Conservation (phyloP, 2,888 invertebrate genomes). For the Eupeodes latifasciatus region DNA sequence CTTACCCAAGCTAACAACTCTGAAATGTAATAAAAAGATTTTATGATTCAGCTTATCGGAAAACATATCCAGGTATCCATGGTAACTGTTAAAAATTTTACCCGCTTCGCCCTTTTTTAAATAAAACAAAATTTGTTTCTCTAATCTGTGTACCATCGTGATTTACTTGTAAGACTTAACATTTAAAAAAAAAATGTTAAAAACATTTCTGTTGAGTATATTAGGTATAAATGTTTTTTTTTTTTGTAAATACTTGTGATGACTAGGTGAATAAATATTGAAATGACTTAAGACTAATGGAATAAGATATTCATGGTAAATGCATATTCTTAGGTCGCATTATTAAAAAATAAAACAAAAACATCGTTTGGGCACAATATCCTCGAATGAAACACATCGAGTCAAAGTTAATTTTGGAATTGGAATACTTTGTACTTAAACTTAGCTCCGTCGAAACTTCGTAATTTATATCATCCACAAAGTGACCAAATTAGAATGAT, state of each 20-base stretch:
- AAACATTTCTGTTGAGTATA: slow-evolving; percentile 44
- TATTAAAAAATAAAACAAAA: slow-evolving; percentile 7
- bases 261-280: slow-evolving; percentile 64
- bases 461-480: slow-evolving; percentile 33
- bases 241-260: slow-evolving; percentile 61
- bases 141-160: slow-evolving; percentile 61
- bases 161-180: slow-evolving; percentile 62
- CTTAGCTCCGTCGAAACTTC: slow-evolving; percentile 46
- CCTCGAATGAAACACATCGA: slow-evolving; percentile 46
- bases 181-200: slow-evolving; percentile 28
- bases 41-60: no score
- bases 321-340: slow-evolving; percentile 23
- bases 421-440: slow-evolving; percentile 62
- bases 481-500: slow-evolving; percentile 29
- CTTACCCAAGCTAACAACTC: no score
- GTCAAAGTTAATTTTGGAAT: slow-evolving; percentile 36
- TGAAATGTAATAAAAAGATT: no score
- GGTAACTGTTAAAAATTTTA: no score
- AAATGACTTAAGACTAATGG: slow-evolving; percentile 50
- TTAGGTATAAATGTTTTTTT: background rate
- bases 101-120: background rate
- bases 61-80: no score
- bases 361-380: slow-evolving; percentile 66
- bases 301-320: slow-evolving; percentile 57
- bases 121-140: slow-evolving; percentile 18